Evolutionary conservation across 2,113 vertebrate species (phyloP).

Genomic region (Philantomba maxwellii): DNA sequence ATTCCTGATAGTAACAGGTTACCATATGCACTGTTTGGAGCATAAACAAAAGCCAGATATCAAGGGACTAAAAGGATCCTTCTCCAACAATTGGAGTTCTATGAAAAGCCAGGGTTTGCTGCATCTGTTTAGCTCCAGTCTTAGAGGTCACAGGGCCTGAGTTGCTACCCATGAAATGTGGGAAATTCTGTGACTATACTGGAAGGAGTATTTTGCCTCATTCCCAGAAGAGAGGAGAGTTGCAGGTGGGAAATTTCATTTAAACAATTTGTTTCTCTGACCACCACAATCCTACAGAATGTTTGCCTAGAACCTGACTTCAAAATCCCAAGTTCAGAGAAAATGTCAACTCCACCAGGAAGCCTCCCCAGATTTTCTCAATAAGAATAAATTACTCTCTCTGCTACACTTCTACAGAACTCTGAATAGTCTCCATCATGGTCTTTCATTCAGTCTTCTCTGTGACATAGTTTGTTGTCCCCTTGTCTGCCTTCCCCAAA

Average conservation of each 20-base stretch:
- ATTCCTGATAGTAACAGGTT: slow-evolving; percentile 33
- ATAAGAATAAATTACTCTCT: background rate
- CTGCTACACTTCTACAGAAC: background rate
- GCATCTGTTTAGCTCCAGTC: background rate
- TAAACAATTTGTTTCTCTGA: background rate
- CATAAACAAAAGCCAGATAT: slow-evolving; percentile 26
- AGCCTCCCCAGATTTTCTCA: background rate
- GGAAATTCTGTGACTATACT: background rate
- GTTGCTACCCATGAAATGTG: background rate
- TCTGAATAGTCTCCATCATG: background rate
- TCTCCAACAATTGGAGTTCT: background rate
- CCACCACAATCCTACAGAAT: background rate
- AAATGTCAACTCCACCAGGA: background rate
- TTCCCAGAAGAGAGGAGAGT: background rate
- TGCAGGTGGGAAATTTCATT: background rate
- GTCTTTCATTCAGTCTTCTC: background rate
- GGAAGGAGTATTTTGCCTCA: background rate
- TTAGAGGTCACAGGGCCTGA: background rate
- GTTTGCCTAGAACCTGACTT: background rate
- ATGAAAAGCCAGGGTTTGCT: background rate
- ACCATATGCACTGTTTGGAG: slow-evolving; percentile 10
- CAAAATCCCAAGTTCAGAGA: background rate
- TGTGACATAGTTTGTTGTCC: background rate
- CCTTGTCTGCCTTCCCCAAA: background rate
- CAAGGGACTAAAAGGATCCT: background rate